Evolutionary conservation across 2,797 vertebrate genomes (phyloP), one percentile per base, ranked within the genome.

Genomic region (Bradypus variegatus): DNA sequence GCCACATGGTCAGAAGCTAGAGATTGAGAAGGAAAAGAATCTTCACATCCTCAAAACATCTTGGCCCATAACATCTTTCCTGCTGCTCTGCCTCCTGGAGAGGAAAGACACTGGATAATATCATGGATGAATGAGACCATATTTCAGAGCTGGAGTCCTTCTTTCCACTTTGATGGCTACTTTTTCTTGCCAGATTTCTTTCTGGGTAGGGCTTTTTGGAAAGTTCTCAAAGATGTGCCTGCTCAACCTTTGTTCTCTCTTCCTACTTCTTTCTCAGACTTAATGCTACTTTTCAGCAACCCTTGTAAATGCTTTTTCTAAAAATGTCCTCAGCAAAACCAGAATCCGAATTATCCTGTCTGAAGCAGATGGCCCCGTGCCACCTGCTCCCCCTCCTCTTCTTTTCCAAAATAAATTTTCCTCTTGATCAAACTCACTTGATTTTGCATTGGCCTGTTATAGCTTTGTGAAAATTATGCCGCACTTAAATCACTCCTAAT

Each of bases 401-500:
- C 76, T 94, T 83, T 91, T 93, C 83, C 55, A 91, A 94, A 96
- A 89, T 91, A 94, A 91, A 92, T 83, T 92, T 94, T 93, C 80
- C 88, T 94, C 93, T 96, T 93, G 92, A 94, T 94, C 94, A 94
- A 92, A 92, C 80, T 93, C 80, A 50, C 91, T 95, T 95, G 93
- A 94, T 96, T 95, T 92, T 93, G 78, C 69, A 33, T 45, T 92
- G 92, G 77, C 60, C 76, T 92, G 93, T 94, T 87, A 80, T 87
- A 87, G 86, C 83, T 58, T 64, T 86, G 76, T 93, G 72, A 86
- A 91, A 91, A 82, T 92, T 86, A 93, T 41, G 73, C 70, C 72
- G 76, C 73, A 69, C 88, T 94, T 95, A 94, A 96, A 95, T 94
- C 94, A 94, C 88, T 92, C 83, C 84, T 95, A 94, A 95, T 95